These are phyloP conservation scores for Mastigias papua DNA, from an alignment of 30 jellyfish, hydroid and myxozoan genomes.

Conservation along the genomic window DNA sequence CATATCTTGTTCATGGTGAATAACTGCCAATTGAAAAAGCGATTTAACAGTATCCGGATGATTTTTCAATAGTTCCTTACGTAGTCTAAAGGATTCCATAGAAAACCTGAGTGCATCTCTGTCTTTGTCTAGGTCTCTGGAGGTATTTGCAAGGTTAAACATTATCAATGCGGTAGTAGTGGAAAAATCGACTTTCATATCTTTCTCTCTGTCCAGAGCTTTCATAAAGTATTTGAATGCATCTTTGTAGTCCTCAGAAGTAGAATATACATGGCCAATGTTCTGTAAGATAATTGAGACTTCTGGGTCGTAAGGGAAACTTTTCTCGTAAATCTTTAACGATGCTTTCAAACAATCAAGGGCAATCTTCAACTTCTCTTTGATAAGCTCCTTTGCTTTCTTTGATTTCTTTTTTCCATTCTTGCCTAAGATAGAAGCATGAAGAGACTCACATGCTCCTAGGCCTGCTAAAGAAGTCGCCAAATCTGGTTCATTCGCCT, in stretches of 20 bases:
- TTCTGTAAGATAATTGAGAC: slow-evolving; percentile 24
- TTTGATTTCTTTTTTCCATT: neutral
- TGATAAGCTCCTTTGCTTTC: neutral
- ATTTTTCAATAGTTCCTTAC: neutral
- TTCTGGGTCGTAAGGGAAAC: neutral
- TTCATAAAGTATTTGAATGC: slow-evolving; percentile 33
- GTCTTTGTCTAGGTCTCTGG: slow-evolving; percentile 16
- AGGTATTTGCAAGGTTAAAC: slow-evolving; percentile 37
- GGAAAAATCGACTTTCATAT: slow-evolving; percentile 11
- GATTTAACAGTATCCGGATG: slow-evolving; percentile 32
- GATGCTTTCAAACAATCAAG: slow-evolving; percentile 12
- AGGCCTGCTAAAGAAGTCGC: slow-evolving; percentile 26
- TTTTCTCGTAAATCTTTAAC: neutral
- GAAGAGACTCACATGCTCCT: slow-evolving; percentile 17
- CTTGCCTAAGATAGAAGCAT: neutral
- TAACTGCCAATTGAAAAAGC: slow-evolving; percentile 27
- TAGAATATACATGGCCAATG: slow-evolving; percentile 30
- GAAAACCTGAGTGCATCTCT: neutral
- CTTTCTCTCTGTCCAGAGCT: slow-evolving; percentile 24
- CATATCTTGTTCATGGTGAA: slow-evolving; percentile 12
- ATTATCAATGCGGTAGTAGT: slow-evolving; percentile 23
- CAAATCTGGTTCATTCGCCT: neutral
- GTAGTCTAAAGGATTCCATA: neutral
- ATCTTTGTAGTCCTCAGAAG: slow-evolving; percentile 14
- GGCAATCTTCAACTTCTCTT: slow-evolving; percentile 19